These are phyloP conservation scores for Gallinago paraguaiae DNA, from an alignment of 2,113 vertebrate species.

Conservation along the genomic window DNA sequence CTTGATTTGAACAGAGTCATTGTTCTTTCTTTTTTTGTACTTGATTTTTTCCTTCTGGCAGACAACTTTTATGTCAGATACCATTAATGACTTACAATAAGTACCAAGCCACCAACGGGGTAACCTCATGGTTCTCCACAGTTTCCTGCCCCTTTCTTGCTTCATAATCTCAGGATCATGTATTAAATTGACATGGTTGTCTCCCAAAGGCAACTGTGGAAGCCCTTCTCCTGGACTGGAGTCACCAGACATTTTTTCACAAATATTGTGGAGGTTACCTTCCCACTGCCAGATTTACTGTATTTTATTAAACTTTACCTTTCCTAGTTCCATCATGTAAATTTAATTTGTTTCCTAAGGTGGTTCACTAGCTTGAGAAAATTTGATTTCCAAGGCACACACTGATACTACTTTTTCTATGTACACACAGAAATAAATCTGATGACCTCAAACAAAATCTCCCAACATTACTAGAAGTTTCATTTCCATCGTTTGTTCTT, in stretches of 20 bases:
- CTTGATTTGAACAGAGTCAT: not conserved
- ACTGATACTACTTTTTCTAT: not conserved
- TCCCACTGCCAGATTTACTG: not conserved
- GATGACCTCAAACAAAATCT: not conserved
- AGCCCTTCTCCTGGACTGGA: not conserved
- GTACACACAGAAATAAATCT: not conserved
- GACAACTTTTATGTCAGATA: not conserved
- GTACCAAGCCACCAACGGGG: not conserved
- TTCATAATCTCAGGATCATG: not conserved
- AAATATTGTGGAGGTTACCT: not conserved
- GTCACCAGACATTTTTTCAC: not conserved
- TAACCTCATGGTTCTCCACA: not conserved
- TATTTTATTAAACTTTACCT: not conserved
- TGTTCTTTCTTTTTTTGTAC: not conserved
- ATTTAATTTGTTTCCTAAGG: not conserved
- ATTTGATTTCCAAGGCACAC: not conserved
- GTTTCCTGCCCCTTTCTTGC: not conserved
- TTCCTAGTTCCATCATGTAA: not conserved
- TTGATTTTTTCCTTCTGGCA: not conserved
- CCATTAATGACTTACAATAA: not conserved
- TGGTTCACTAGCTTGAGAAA: not conserved
- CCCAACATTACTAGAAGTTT: not conserved
- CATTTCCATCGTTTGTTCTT: not conserved
- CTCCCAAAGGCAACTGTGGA: not conserved
- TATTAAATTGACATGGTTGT: not conserved